phyloP scores from a whole-genome alignment of 2,113 vertebrate species.

The Syngnathus typhle region DNA sequence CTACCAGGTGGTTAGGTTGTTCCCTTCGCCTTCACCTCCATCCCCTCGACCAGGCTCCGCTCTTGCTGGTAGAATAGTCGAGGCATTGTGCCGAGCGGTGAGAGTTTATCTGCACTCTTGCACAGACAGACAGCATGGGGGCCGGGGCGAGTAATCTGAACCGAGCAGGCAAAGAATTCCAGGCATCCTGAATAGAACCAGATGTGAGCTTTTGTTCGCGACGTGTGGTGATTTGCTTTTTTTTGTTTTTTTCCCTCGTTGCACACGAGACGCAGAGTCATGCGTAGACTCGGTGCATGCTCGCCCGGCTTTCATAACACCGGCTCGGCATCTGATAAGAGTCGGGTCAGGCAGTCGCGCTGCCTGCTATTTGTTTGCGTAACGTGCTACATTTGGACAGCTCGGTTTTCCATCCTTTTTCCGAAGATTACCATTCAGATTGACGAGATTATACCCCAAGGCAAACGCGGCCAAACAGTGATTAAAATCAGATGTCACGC shows the following conservation, averaged over 20 bases:
- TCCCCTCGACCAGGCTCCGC: slow-evolving; percentile 20
- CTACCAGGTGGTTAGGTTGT: background rate
- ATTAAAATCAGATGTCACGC: background rate
- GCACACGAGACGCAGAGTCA: slow-evolving; percentile 7
- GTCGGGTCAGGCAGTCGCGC: slow-evolving; percentile 21
- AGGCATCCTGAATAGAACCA: slow-evolving; percentile 64
- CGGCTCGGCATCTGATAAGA: slow-evolving; percentile 39
- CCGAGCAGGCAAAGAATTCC: slow-evolving; percentile 55
- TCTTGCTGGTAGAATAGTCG: slow-evolving; percentile 38
- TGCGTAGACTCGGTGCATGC: background rate
- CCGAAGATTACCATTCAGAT: slow-evolving; percentile 19
- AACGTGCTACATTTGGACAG: background rate
- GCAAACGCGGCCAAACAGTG: slow-evolving; percentile 12
- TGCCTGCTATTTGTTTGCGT: slow-evolving; percentile 41
- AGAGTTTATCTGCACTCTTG: slow-evolving; percentile 43
- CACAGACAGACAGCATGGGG: slow-evolving; percentile 38
- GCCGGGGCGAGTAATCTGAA: slow-evolving; percentile 53
- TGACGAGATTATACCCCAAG: slow-evolving; percentile 3
- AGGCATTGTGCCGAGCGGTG: slow-evolving; percentile 41
- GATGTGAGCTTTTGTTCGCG: slow-evolving; percentile 52
- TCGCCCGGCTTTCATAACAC: slow-evolving; percentile 28
- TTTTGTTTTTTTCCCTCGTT: slow-evolving; percentile 16
- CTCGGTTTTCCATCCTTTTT: slow-evolving; percentile 7
- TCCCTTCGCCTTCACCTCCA: slow-evolving; percentile 16
- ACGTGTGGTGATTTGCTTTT: slow-evolving; percentile 6